Evolutionary conservation across 1,140 invertebrate genomes (phyloP), one percentile per base, ranked within the genome.

Genomic region (Octopus sinensis): DNA sequence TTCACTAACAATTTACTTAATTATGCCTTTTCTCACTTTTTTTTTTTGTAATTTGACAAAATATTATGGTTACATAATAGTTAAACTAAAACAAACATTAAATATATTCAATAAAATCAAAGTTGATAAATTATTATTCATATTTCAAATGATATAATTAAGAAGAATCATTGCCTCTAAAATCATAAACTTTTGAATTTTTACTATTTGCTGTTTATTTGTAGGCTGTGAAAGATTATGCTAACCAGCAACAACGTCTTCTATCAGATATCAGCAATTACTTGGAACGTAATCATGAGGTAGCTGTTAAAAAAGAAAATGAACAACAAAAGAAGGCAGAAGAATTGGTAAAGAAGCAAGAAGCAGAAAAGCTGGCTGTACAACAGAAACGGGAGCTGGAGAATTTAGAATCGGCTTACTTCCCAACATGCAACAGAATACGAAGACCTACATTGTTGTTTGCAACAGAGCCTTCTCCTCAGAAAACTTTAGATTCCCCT

Each of bases 181-280:
- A 43, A 75, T 81, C 0, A 0, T 10, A 4, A 51, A 53, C 13
- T 6, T 54, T 62, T 7, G 12, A 75, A 54, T 77, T 77, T 52
- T 77, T 71, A 53, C 7, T 71, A 78, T 53, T 81, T 78, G n/a
- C 77, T 13, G 13, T 81, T 76, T 68, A 78, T 54, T 83, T 85
- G n/a, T 83, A 91, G 90, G 87, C 88, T 52, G 86, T 91, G 79
- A 91, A 91, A 82, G 90, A 91, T 82, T 91, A 90, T 85, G 88
- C 87, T 56, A 88, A 90, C n/a, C 90, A 91, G 75, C 90, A 91
- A 82, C 86, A 83, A 71, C 84, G 88, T 54, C 84, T 91, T 53
- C 86, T 88, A 52, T 82, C 87, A 51, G 90, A 90, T 71, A 90
- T 91, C 23, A 79, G 80, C 73, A 82, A 73, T 5, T 88, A 84